Conservation (phyloP, 2,797 vertebrate genomes). For the Phalanger gymnotis region DNA sequence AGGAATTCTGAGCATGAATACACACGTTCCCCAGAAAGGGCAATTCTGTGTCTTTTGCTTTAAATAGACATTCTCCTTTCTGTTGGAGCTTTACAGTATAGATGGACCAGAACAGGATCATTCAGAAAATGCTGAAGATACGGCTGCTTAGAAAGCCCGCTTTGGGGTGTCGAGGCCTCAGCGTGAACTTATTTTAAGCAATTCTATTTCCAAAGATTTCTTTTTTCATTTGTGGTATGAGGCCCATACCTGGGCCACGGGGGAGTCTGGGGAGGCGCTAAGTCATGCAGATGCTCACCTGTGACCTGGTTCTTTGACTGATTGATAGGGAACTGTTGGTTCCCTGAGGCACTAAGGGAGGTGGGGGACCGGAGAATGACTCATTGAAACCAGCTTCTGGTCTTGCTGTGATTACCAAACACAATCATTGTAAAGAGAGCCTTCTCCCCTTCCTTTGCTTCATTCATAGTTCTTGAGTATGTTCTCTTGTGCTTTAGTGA, state of each 20-base stretch:
- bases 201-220: background rate
- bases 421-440: background rate
- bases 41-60: too few relatives aligned
- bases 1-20: background rate
- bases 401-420: too few relatives aligned
- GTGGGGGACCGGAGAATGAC: too few relatives aligned
- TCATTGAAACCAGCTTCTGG: background rate
- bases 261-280: background rate
- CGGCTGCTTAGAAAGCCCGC: background rate
- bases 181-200: background rate
- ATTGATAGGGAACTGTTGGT: background rate
- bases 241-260: too few relatives aligned
- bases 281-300: background rate
- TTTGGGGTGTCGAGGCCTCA: background rate
- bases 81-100: background rate
- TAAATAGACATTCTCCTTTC: background rate
- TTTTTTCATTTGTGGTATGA: background rate
- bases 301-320: background rate
- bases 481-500: background rate
- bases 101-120: too few relatives aligned
- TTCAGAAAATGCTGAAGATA: background rate
- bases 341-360: too few relatives aligned
- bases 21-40: background rate
- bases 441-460: background rate
- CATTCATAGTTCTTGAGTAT: background rate